Evolutionary conservation across 2,113 vertebrate species (phyloP).

Genomic region (Aspiorhynchus laticeps): DNA sequence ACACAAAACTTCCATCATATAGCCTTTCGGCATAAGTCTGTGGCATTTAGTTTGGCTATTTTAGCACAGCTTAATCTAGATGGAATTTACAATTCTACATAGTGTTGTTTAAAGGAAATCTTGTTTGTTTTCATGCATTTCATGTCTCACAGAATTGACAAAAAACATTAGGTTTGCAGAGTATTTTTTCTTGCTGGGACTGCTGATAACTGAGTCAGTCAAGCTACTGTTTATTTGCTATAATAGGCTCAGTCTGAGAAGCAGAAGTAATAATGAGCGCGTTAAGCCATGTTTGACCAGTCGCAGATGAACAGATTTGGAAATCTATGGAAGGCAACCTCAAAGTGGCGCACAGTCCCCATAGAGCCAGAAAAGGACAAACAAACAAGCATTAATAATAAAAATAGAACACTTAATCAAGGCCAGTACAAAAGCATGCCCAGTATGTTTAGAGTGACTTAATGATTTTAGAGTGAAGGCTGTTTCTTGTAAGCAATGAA

Average conservation of each 20-base stretch:
- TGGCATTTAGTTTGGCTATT: too few relatives aligned
- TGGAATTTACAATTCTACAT: neutral
- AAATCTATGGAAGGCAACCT: conserved; percentile 28
- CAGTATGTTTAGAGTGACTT: conserved; percentile 7
- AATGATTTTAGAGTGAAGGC: conserved; percentile 33
- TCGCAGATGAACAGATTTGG: conserved; percentile 19
- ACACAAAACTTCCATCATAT: too few relatives aligned
- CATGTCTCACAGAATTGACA: neutral
- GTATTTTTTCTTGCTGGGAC: conserved; percentile 18
- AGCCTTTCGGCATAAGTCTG: too few relatives aligned
- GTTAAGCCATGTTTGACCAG: conserved; percentile 37
- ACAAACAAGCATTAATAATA: neutral
- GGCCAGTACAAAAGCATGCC: neutral
- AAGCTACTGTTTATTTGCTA: conserved; percentile 38
- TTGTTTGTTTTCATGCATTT: neutral
- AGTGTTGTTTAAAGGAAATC: neutral
- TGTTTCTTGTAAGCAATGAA: conserved; percentile 40
- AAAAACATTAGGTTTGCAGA: conserved; percentile 7
- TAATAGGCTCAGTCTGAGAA: conserved; percentile 20
- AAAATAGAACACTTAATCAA: neutral
- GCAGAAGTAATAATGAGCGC: conserved; percentile 15
- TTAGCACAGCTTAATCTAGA: neutral
- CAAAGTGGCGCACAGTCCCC: neutral
- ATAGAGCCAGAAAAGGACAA: neutral
- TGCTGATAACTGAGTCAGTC: neutral